phyloP scores from a whole-genome alignment of 2,113 vertebrate genomes.

The Pteronura brasiliensis region DNA sequence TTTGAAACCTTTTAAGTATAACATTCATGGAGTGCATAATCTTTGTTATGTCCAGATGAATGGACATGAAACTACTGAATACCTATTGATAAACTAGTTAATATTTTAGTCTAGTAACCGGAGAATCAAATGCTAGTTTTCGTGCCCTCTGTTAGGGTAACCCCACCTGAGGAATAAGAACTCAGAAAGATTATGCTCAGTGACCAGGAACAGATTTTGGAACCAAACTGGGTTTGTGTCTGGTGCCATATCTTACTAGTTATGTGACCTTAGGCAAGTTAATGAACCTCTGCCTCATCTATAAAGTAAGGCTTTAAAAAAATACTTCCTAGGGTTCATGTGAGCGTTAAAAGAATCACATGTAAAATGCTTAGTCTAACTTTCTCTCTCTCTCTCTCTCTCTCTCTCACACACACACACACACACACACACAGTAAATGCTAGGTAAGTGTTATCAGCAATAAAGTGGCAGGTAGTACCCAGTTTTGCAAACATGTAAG shows the following conservation, averaged over 20 bases:
- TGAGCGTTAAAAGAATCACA: not conserved
- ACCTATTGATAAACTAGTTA: not conserved
- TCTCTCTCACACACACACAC: not conserved
- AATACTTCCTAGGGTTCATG: not conserved
- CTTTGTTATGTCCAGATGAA: not conserved
- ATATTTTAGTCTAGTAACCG: constrained; percentile 4
- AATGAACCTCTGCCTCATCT: not conserved
- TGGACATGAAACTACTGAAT: not conserved
- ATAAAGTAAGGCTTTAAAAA: not conserved
- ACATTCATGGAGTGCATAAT: not conserved
- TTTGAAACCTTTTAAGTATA: not conserved
- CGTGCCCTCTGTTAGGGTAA: not conserved
- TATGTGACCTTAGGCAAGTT: not conserved
- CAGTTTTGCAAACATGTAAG: not conserved
- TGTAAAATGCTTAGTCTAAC: not conserved
- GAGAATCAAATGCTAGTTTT: not conserved
- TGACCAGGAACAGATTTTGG: not conserved
- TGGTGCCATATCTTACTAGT: not conserved
- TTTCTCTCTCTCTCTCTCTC: not conserved
- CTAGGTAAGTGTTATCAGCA: not conserved
- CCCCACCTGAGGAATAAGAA: not conserved
- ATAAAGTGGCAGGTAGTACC: not conserved
- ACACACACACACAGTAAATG: not conserved
- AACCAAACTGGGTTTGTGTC: not conserved
- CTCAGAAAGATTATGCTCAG: not conserved